Conservation (phyloP, 2,113 vertebrate species). For the Eupsittula cactorum region DNA sequence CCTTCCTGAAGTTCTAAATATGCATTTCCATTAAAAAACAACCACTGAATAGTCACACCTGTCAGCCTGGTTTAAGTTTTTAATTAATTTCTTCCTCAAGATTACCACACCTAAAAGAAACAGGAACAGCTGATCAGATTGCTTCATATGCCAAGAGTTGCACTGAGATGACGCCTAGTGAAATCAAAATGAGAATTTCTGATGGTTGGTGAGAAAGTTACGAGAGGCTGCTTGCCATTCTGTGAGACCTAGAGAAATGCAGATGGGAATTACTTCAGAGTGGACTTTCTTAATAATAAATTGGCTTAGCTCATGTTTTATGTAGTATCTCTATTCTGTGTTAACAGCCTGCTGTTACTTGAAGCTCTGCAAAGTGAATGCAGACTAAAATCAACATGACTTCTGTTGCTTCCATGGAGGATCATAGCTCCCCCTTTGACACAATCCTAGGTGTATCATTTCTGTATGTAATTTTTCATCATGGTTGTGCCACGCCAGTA, state of each 20-base stretch:
- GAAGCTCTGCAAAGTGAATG: not conserved
- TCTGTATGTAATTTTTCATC: not conserved
- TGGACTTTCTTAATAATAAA: not conserved
- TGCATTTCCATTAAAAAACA: not conserved
- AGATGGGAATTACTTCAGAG: not conserved
- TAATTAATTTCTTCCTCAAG: slow-evolving; percentile 39
- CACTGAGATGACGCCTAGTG: not conserved
- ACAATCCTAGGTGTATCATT: not conserved
- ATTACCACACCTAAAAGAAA: slow-evolving; percentile 15
- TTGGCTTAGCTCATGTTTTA: not conserved
- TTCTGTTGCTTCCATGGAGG: not conserved
- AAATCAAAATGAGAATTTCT: not conserved
- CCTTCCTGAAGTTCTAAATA: slow-evolving; percentile 10
- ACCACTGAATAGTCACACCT: not conserved
- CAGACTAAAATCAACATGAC: not conserved
- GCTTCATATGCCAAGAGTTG: not conserved
- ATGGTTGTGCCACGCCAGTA: not conserved
- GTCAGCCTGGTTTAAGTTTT: slow-evolving; percentile 30
- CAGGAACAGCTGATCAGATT: not conserved
- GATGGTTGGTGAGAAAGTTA: not conserved
- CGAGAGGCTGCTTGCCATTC: not conserved
- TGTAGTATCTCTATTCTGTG: not conserved
- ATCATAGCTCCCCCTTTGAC: not conserved
- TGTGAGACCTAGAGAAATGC: not conserved
- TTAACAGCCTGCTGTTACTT: not conserved